Conservation (phyloP, 2,888 invertebrate genomes). For the Caenorhabditis drosophilae region DNA sequence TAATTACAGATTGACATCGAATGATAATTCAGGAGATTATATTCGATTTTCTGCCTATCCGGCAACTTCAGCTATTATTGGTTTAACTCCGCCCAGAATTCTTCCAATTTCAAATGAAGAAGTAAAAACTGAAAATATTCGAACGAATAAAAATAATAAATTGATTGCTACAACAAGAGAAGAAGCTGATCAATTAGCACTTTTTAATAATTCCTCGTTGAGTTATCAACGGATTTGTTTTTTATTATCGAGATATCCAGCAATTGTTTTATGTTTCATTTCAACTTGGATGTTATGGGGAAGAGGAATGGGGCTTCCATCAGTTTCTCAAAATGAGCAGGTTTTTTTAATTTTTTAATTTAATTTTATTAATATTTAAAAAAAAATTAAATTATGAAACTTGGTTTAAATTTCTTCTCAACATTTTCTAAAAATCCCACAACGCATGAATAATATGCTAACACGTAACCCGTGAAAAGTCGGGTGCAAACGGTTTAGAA, state of each 20-base stretch:
- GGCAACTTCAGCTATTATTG: constrained; percentile 27
- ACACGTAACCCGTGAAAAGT: too few species aligned
- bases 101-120: background rate
- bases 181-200: constrained; percentile 29
- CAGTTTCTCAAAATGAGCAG: constrained; percentile 25
- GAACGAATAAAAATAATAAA: background rate
- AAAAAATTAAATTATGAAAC: too few species aligned
- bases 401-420: too few species aligned
- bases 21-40: constrained; percentile 10
- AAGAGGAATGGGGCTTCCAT: constrained; percentile 22
- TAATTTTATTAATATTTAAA: too few species aligned
- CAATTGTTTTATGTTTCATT: constrained; percentile 31
- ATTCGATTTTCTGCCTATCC: constrained; percentile 23
- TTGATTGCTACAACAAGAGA: constrained; percentile 10
- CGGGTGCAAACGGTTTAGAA: too few species aligned
- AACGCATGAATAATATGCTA: too few species aligned
- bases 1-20: constrained; percentile 6
- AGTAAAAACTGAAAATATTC: background rate
- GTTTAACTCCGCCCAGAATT: constrained; percentile 19
- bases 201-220: constrained; percentile 30
- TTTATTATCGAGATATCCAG: constrained; percentile 24
- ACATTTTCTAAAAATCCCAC: too few species aligned
- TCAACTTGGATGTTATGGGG: constrained; percentile 43
- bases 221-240: constrained; percentile 32
- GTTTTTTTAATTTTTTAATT: too few species aligned